Evolutionary conservation across 2,888 invertebrate species (phyloP), one percentile per base, ranked within the genome.

Genomic region (Andrena praecox): DNA sequence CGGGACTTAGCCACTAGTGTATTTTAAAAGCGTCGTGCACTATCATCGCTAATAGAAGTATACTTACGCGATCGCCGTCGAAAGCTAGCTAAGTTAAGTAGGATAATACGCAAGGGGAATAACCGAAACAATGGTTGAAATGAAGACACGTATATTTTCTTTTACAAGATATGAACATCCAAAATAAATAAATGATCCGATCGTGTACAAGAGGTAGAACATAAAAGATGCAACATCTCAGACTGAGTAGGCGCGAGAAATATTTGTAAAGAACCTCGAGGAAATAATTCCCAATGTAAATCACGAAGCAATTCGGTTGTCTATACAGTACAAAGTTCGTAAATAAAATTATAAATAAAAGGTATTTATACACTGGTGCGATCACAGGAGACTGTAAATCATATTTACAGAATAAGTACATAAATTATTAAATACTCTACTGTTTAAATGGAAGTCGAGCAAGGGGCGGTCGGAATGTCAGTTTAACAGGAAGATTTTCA

Each of bases 111-210:
- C 52, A 35, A 56, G 76, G 82, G 62, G 29, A 83, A 77, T 77
- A 83, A 83, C 82, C 12, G 10, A 82, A 82, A 82, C 54, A 82
- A 31, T 77, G n/a, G 60, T 82, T 78, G 54, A 82, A 82, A 84
- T 84, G 54, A 75, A 79, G 75, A 75, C 64, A 80, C 56, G 27
- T 85, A 80, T 85, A 85, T 85, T 85, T 80, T 52, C 70, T 54
- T 63, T 84, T 73, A 77, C 80, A 85, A 64, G 72, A 54, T 63
- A 60, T 59, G 52, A 7, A 72, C 59, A 63, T 73, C 35, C 50
- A 77, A 79, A 79, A 84, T 79, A 79, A 85, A 74, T 68, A 77
- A 82, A 42, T 42, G 42, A 42, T 42, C 77, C 52, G 27, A 59
- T 76, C 64, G 29, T 67, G 52, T 59, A 78, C 66, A 76, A 66